Base-by-base conservation (phyloP, 2,888 invertebrate species). In the Pantelozetes paolii region DNA sequence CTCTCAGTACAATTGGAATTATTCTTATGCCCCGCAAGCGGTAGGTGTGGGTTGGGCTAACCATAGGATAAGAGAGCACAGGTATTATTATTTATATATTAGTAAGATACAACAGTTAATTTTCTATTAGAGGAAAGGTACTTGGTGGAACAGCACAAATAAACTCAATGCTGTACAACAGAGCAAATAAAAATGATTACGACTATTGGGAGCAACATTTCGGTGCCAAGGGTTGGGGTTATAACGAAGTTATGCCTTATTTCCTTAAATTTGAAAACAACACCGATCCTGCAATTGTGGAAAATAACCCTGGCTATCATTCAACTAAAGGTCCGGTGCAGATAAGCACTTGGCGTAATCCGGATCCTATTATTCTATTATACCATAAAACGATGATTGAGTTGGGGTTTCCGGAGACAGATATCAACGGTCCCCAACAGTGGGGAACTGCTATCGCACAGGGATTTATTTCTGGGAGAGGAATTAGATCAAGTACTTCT, bases 41-140 rank as follows among this genome's bases (percentile, higher is more conserved):
- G 11, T 1, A 9, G 54, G 6, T 1, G 1, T 23, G 9, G 1
- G 13, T 5, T 54, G 6, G 5, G 23, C 57, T 9, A 1, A 26
- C 6, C 6, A 23, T 18, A 23, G 54, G 11, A 9, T 26, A 3
- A 0, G 2, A 6, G 93, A 93, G 92, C 92, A 93, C 0, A 86
- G 92, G 75, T 94, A 94, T 69, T n/a, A n/a, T n/a, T n/a, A n/a
- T n/a, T n/a, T n/a, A n/a, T n/a, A n/a, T n/a, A n/a, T n/a, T n/a
- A n/a, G n/a, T n/a, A n/a, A n/a, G n/a, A n/a, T n/a, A n/a, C n/a
- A n/a, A n/a, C n/a, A n/a, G n/a, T n/a, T n/a, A n/a, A n/a, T n/a
- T n/a, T n/a, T n/a, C n/a, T n/a, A n/a, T n/a, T n/a, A n/a, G n/a
- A n/a, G n/a, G n/a, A n/a, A 93, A 92, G 83, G 48, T 30, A 1